Conservation (phyloP, 2,888 invertebrate genomes). For the Patella depressa region DNA sequence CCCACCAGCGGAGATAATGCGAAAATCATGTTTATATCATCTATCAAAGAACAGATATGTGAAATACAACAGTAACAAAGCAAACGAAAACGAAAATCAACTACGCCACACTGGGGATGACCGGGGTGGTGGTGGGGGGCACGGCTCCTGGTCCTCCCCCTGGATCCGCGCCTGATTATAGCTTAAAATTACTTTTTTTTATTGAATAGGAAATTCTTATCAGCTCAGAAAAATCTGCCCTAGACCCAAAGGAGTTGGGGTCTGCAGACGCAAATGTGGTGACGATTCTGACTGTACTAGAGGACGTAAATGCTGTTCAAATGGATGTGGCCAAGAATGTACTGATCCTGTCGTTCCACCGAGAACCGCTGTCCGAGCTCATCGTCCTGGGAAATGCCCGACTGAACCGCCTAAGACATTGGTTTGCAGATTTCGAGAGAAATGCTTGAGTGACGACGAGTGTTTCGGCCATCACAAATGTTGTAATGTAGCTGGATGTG, state of each 20-base stretch:
- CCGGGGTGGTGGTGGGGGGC: no score
- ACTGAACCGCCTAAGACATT: background rate
- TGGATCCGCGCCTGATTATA: no score
- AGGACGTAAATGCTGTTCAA: background rate
- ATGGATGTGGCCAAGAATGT: background rate
- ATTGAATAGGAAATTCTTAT: no score
- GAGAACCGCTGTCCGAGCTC: background rate
- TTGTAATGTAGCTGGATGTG: background rate
- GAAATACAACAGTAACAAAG: no score
- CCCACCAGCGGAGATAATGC: no score
- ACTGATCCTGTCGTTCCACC: background rate
- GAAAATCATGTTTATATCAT: no score
- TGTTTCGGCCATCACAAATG: background rate
- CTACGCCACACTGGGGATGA: no score
- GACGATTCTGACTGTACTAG: background rate
- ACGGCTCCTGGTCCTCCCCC: no score
- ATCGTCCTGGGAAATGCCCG: background rate
- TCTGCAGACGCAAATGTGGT: background rate
- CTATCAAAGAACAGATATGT: no score
- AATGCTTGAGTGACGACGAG: background rate
- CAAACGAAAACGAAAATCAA: no score
- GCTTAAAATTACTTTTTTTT: no score
- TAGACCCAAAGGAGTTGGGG: background rate
- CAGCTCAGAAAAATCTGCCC: background rate
- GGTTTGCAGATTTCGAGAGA: background rate